Percentiles rank a stretch among this genome's conserved stretches.
phyloP scores from a whole-genome alignment of 1,140 invertebrate species.

The honey bee (Apis mellifera) region Amel_HAv3.1 CM009934.2:3654001-3654500 shows the following conservation, averaged over 20 bases:
- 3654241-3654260: slow-evolving; percentile 16
- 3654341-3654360: background rate
- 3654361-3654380: background rate
- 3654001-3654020: no score
- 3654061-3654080: background rate
- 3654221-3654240: background rate
- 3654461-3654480: no score
- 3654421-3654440: no score
- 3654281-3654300: background rate
- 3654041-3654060: background rate
- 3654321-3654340: slow-evolving; percentile 24
- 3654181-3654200: background rate
- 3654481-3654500: no score
- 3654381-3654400: no score
- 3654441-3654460: no score
- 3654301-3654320: slow-evolving; percentile 16
- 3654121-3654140: slow-evolving; percentile 11
- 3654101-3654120: no score
- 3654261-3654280: background rate
- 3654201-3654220: background rate
- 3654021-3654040: no score
- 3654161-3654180: background rate
- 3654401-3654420: no score
- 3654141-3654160: background rate
- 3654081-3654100: no score